Base-by-base conservation (phyloP, 2,113 vertebrate genomes). In the Semnornis frantzii region DNA sequence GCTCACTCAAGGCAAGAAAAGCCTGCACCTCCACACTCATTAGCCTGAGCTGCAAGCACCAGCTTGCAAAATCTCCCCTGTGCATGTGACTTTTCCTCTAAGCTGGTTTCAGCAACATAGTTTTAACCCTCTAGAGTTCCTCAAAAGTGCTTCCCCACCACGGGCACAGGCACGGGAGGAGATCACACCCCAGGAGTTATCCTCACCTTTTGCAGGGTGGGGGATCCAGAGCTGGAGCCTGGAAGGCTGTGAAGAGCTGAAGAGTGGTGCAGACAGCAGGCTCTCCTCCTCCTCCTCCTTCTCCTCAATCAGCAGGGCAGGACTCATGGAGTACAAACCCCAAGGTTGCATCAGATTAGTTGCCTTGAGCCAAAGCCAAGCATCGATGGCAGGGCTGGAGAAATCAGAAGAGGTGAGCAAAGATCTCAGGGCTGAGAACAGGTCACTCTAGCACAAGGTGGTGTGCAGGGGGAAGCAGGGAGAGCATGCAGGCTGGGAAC, bases 61-160 rank as follows among this genome's bases (percentile, higher is more conserved):
- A 39, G 58, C 95, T 96, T 97, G 96, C 91, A 93, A 91, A 90
- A 91, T 82, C 73, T 94, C 65, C 66, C 80, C 3, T 5, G 12
- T 71, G 59, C 94, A 86, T 95, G 96, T 94, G 94, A 96, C 91
- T 93, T 66, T 69, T 16, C 39, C 69, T 46, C 39, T 4, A 8
- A 82, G 85, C 85, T 64, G 54, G 3, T 28, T 14, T 70, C 79
- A 78, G 25, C 87, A 71, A 5, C 5, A 8, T 8, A 72, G 57
- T 16, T 95, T 97, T 95, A 94, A 96, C 94, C 85, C 93, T 91
- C 37, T 88, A 9, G 1, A 34, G 70, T 59, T 90, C 73, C 88
- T 75, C 70, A 54, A 3, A 73, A 57, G 48, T 2, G 28, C 48
- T 89, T 82, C 64, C 63, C 55, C 34, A 6, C 25, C 0, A 0